Evolutionary conservation across 2,888 invertebrate genomes (phyloP).

Genomic region (Catonia carolina): DNA sequence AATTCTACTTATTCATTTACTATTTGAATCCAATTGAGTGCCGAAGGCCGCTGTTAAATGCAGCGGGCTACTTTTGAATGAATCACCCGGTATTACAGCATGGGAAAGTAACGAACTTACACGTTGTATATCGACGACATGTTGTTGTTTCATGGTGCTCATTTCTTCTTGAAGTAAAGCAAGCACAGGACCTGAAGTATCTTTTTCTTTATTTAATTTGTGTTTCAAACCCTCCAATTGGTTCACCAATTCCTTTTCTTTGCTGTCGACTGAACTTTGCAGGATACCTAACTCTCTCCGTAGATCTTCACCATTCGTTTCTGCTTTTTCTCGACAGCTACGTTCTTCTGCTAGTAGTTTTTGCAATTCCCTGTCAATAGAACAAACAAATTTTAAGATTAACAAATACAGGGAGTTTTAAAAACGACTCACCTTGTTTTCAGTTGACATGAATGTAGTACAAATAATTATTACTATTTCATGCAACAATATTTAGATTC

Average conservation of each 20-base stretch:
- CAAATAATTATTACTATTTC: too few relatives aligned
- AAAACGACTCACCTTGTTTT: too few relatives aligned
- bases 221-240: constrained; percentile 43
- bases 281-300: constrained; percentile 31
- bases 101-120: constrained; percentile 43
- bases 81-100: too few relatives aligned
- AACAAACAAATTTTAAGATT: constrained; percentile 1
- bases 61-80: too few relatives aligned
- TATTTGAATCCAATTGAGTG: too few relatives aligned
- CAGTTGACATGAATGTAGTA: too few relatives aligned
- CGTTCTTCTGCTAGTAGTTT: constrained; percentile 67
- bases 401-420: constrained; percentile 6
- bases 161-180: constrained; percentile 66
- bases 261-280: constrained; percentile 19
- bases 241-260: constrained; percentile 21
- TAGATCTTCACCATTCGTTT: constrained; percentile 53
- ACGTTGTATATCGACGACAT: constrained; percentile 60
- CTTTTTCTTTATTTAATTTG: constrained; percentile 49
- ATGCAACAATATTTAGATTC: too few relatives aligned
- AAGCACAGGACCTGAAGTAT: constrained; percentile 49
- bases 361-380: constrained; percentile 63
- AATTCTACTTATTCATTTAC: too few relatives aligned
- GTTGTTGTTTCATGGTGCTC: constrained; percentile 63
- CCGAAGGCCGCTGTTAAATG: too few relatives aligned
- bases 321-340: constrained; percentile 64